phyloP scores from a whole-genome alignment of 2,113 vertebrate genomes.

The Archilochus colubris region DNA sequence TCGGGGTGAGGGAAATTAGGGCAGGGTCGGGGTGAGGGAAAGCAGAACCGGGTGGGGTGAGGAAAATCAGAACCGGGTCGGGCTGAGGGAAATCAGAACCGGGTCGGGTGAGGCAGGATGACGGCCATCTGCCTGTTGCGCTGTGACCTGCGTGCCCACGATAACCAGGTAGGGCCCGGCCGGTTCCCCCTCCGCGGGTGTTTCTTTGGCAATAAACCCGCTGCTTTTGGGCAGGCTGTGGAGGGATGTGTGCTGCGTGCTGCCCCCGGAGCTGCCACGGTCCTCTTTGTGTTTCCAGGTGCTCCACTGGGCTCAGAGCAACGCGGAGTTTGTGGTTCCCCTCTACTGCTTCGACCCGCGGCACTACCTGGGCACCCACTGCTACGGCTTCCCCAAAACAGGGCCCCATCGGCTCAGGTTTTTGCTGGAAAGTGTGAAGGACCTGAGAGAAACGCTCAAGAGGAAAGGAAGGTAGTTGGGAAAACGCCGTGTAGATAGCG shows the following conservation, averaged over 20 bases:
- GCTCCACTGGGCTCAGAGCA: slow-evolving; percentile 80
- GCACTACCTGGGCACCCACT: slow-evolving; percentile 76
- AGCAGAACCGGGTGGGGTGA: neutral
- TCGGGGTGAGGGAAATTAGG: neutral
- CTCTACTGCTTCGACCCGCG: slow-evolving; percentile 86
- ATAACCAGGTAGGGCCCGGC: slow-evolving; percentile 75
- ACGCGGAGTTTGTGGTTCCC: slow-evolving; percentile 78
- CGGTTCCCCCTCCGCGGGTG: too few species aligned
- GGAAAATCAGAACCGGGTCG: neutral
- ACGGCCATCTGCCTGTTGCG: slow-evolving; percentile 77
- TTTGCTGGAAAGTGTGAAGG: slow-evolving; percentile 79
- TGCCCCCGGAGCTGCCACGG: neutral
- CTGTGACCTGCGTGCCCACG: slow-evolving; percentile 80
- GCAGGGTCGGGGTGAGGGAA: neutral
- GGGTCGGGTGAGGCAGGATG: neutral
- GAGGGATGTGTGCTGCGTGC: neutral
- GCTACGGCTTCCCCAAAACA: slow-evolving; percentile 78
- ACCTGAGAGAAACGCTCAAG: slow-evolving; percentile 75
- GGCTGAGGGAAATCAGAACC: neutral
- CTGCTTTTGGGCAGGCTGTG: neutral
- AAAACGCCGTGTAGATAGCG: neutral
- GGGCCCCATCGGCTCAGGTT: slow-evolving; percentile 81
- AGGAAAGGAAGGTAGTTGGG: slow-evolving; percentile 78
- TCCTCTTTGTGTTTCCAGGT: slow-evolving; percentile 56
- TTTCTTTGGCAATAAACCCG: rapidly evolving